Percentiles rank a stretch among this genome's conserved stretches.
Evolutionary conservation across 2,888 invertebrate species (phyloP).

Genomic region (Plagodis pulveraria): DNA sequence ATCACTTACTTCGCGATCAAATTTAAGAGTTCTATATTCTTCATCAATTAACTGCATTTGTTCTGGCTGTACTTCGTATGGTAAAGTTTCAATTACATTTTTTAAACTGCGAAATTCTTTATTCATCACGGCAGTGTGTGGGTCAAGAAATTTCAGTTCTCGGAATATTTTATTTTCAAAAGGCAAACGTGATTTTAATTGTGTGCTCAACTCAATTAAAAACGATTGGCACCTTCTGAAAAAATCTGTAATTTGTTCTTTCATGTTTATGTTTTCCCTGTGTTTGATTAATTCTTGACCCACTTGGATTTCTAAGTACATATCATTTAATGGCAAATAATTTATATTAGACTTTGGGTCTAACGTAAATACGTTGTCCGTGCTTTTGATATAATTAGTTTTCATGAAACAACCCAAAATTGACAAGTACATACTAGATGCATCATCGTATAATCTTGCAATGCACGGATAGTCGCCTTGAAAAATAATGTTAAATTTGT

Average conservation of each 20-base stretch:
- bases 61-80: conserved; percentile 14
- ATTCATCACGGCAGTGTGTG: no score
- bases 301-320: conserved; percentile 9
- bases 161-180: no score
- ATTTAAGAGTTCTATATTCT: conserved; percentile 15
- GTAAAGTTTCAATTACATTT: conserved; percentile 18
- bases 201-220: no score
- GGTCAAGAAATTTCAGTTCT: no score
- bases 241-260: no score
- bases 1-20: conserved; percentile 14
- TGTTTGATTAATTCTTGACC: conserved; percentile 14
- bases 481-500: no score
- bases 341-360: conserved; percentile 4
- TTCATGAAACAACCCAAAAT: conserved; percentile 17
- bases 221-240: no score
- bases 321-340: conserved; percentile 15
- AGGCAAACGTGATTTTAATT: no score
- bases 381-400: conserved; percentile 13
- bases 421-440: conserved; percentile 8
- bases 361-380: conserved; percentile 13
- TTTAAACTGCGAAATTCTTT: conserved; percentile 10
- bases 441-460: conserved; percentile 8
- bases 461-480: neutral
- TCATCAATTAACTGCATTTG: conserved; percentile 17
- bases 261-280: no score